phyloP scores from a whole-genome alignment of 2,797 vertebrate species.

The Xerus rutilus region DNA sequence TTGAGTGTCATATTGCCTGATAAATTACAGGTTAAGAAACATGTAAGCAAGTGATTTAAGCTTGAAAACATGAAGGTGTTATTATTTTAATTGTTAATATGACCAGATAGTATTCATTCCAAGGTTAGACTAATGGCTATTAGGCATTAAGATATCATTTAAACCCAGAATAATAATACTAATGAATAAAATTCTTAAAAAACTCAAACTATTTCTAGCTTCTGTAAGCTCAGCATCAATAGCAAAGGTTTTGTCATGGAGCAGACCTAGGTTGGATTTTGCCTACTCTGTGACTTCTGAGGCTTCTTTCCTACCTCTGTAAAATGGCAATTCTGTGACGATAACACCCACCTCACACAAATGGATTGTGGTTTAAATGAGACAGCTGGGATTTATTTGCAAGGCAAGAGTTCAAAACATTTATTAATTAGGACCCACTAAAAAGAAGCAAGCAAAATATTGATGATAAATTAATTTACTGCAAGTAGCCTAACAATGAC shows the following conservation, averaged over 20 bases:
- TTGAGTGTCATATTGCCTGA: not conserved
- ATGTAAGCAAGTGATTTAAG: not conserved
- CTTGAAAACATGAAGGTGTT: constrained; percentile 29
- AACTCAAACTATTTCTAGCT: not conserved
- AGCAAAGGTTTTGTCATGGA: not conserved
- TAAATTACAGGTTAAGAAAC: not conserved
- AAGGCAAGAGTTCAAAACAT: not conserved
- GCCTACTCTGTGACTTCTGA: not conserved
- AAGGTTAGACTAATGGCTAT: not conserved
- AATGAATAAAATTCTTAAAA: not conserved
- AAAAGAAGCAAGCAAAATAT: not conserved
- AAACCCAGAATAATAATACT: not conserved
- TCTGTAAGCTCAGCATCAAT: not conserved
- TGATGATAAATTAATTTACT: not conserved
- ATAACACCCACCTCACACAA: not conserved
- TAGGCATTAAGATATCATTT: constrained; percentile 1
- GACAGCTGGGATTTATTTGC: not conserved
- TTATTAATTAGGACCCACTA: not conserved
- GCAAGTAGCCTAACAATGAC: not conserved
- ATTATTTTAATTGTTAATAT: not conserved
- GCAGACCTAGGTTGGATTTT: not conserved
- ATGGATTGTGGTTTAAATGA: not conserved
- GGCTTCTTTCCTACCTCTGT: not conserved
- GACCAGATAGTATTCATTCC: not conserved
- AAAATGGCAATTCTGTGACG: not conserved